Evolutionary conservation across 2,888 invertebrate species (phyloP).

Genomic region (Acanthosepion pharaonis): DNA sequence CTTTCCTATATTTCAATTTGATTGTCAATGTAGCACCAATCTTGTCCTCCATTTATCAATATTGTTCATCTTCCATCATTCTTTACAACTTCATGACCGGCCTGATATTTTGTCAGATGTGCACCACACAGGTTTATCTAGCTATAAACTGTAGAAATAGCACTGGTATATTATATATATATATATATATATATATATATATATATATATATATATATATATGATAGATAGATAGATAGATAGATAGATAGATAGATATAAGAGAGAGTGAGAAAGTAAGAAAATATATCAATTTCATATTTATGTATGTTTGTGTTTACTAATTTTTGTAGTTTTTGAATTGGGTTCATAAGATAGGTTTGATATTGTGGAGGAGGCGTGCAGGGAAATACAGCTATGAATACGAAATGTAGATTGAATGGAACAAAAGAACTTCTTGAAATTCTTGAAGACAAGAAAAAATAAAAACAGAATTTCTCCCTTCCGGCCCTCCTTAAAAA

Average conservation of each 20-base stretch:
- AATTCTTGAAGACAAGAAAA: slow-evolving; percentile 3
- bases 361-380: neutral
- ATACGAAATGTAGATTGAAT: slow-evolving; percentile 13
- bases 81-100: slow-evolving; percentile 20
- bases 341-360: neutral
- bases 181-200: neutral
- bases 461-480: neutral
- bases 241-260: neutral
- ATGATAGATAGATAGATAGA: neutral
- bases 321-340: slow-evolving; percentile 8
- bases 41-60: slow-evolving; percentile 22
- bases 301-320: neutral
- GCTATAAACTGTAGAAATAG: neutral
- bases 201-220: too few relatives aligned
- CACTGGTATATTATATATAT: neutral
- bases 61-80: slow-evolving; percentile 12
- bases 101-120: slow-evolving; percentile 1
- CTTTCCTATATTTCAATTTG: slow-evolving; percentile 33
- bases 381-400: neutral
- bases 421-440: slow-evolving; percentile 33
- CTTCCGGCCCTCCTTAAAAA: neutral
- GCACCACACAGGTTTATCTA: neutral
- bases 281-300: slow-evolving; percentile 21
- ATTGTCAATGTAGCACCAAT: slow-evolving; percentile 21
- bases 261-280: neutral